Conservation (phyloP, 2,888 invertebrate genomes). For the Drosophila tanythrix region DNA sequence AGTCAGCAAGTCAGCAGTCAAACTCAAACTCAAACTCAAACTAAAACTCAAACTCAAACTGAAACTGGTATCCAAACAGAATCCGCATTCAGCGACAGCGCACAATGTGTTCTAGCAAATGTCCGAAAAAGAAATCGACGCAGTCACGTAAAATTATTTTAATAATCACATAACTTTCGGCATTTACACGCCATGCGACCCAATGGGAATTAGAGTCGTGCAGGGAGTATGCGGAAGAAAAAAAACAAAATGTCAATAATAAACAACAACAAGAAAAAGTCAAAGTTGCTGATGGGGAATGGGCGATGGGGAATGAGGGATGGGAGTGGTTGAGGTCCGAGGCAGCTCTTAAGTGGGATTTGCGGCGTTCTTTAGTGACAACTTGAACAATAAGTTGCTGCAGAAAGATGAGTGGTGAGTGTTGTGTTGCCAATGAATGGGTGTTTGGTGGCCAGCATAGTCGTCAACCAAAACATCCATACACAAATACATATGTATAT, state of each 20-base stretch:
- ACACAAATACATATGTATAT: background rate
- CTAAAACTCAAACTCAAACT: slow-evolving; percentile 25
- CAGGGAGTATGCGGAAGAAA: slow-evolving; percentile 16
- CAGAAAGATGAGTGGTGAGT: slow-evolving; percentile 24
- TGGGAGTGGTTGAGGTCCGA: slow-evolving; percentile 29
- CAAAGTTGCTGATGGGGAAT: background rate
- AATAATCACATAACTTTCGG: slow-evolving; percentile 80
- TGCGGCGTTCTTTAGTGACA: slow-evolving; percentile 78
- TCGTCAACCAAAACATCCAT: slow-evolving; percentile 39
- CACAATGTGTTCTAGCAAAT: slow-evolving; percentile 52
- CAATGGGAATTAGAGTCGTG: slow-evolving; percentile 51
- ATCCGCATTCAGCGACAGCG: background rate
- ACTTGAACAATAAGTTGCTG: slow-evolving; percentile 79
- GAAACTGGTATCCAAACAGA: slow-evolving; percentile 16
- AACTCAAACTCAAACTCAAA: slow-evolving; percentile 23
- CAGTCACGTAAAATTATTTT: slow-evolving; percentile 80
- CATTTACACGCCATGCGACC: slow-evolving; percentile 76
- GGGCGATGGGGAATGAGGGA: slow-evolving; percentile 2
- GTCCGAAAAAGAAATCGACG: slow-evolving; percentile 75
- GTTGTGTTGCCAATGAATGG: slow-evolving; percentile 4
- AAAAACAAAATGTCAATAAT: slow-evolving; percentile 72
- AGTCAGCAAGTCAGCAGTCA: slow-evolving; percentile 25
- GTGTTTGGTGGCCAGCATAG: slow-evolving; percentile 4
- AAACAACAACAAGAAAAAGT: slow-evolving; percentile 37
- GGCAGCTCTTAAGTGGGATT: slow-evolving; percentile 78